These are phyloP conservation scores for Polypedilum vanderplanki DNA, from an alignment of 1,140 invertebrate genomes.

Conservation along the genomic window DNA sequence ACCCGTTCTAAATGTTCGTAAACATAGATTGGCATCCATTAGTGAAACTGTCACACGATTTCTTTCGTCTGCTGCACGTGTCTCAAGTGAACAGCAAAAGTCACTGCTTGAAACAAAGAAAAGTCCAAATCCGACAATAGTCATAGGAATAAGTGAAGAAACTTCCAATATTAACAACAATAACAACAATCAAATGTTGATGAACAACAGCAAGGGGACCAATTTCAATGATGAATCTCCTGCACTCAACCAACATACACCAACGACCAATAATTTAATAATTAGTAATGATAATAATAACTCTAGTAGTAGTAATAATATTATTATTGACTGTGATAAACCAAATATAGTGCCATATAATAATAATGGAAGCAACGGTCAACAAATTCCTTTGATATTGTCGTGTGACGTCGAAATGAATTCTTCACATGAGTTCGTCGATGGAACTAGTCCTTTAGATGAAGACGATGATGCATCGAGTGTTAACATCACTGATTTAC, in stretches of 20 bases:
- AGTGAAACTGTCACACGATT: conserved; percentile 8
- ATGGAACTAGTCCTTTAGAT: background rate
- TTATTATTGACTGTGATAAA: background rate
- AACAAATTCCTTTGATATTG: background rate
- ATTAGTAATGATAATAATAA: background rate
- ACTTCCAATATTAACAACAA: background rate
- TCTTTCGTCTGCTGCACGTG: background rate
- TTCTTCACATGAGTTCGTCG: background rate
- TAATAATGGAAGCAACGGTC: background rate
- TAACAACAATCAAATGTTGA: conserved; percentile 6
- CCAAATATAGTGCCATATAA: conserved; percentile 23
- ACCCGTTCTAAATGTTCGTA: conserved; percentile 41
- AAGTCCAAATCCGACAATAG: background rate
- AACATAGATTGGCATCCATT: conserved; percentile 15
- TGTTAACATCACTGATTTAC: conserved; percentile 55
- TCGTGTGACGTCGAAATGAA: background rate
- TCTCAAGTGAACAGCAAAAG: background rate
- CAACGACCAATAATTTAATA: conserved; percentile 15
- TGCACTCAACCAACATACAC: background rate
- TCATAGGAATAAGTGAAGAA: conserved; percentile 20
- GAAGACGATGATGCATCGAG: conserved; percentile 38
- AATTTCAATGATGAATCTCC: background rate
- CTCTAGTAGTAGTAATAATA: background rate
- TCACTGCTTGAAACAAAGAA: background rate
- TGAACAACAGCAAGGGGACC: conserved; percentile 7